Percentiles rank a stretch among this genome's conserved stretches.
Evolutionary conservation across 2,113 vertebrate genomes (phyloP).

Genomic region (Xiphorhynchus elegans): DNA sequence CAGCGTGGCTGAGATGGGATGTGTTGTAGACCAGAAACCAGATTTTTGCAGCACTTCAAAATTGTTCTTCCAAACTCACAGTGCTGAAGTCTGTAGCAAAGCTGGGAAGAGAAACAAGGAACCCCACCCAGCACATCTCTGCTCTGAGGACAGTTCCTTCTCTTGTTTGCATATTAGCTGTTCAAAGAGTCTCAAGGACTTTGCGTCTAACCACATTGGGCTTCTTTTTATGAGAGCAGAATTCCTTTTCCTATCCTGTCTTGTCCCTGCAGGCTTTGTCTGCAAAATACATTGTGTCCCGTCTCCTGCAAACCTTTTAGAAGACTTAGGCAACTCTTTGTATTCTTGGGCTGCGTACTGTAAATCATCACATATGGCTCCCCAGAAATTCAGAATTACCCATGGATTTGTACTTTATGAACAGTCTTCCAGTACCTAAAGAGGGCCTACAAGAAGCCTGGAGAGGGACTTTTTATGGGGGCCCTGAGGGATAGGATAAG

Average conservation of each 20-base stretch:
- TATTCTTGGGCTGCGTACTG: not conserved
- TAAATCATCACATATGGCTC: not conserved
- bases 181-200: not conserved
- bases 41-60: not conserved
- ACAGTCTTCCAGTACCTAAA: not conserved
- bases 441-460: not conserved
- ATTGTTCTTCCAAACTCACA: not conserved
- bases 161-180: not conserved
- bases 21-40: not conserved
- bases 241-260: not conserved
- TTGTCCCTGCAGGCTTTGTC: not conserved
- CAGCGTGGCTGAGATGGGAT: not conserved
- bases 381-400: not conserved
- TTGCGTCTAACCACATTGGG: not conserved
- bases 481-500: not conserved
- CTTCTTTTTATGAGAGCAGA: not conserved
- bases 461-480: not conserved
- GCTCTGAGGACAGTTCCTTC: not conserved
- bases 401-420: not conserved
- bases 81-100: not conserved
- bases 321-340: not conserved
- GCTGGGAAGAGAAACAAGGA: not conserved
- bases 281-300: fast-evolving
- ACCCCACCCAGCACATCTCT: not conserved
- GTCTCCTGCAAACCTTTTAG: fast-evolving